phyloP scores from a whole-genome alignment of 2,888 invertebrate species.

The Pheosia tremula region DNA sequence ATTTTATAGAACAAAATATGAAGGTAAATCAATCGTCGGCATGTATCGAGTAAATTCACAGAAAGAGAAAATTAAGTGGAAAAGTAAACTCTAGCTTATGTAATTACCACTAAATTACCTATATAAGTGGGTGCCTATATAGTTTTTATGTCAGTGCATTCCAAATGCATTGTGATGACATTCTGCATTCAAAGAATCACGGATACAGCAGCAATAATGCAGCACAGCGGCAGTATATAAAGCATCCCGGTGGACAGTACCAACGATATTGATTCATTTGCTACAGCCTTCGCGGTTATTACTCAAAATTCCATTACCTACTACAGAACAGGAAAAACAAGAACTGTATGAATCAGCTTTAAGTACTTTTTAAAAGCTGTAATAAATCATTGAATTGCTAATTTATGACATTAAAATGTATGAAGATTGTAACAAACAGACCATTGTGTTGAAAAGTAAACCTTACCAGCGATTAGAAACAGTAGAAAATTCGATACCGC shows the following conservation, averaged over 20 bases:
- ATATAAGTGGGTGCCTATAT: too few species aligned
- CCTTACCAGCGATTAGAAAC: neutral
- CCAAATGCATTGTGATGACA: neutral
- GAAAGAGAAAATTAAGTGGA: too few species aligned
- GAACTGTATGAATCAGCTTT: slow-evolving; percentile 20
- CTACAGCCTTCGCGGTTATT: slow-evolving; percentile 1
- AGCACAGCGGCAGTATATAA: neutral
- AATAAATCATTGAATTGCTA: slow-evolving; percentile 32
- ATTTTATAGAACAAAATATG: too few species aligned
- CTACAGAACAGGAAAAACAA: slow-evolving; percentile 7
- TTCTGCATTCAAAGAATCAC: neutral
- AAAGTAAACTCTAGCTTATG: too few species aligned
- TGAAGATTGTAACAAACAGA: neutral
- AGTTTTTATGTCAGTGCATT: neutral
- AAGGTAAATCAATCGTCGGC: too few species aligned
- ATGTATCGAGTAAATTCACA: too few species aligned
- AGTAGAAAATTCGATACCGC: neutral
- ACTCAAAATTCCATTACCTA: slow-evolving; percentile 2
- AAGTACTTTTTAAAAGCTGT: slow-evolving; percentile 13
- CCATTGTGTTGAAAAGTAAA: neutral
- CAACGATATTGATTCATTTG: neutral
- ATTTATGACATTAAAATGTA: slow-evolving; percentile 32
- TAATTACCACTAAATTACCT: too few species aligned
- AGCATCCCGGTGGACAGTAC: neutral
- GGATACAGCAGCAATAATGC: neutral